Conservation (phyloP, 2,113 vertebrate species). For the Pica pica region DNA sequence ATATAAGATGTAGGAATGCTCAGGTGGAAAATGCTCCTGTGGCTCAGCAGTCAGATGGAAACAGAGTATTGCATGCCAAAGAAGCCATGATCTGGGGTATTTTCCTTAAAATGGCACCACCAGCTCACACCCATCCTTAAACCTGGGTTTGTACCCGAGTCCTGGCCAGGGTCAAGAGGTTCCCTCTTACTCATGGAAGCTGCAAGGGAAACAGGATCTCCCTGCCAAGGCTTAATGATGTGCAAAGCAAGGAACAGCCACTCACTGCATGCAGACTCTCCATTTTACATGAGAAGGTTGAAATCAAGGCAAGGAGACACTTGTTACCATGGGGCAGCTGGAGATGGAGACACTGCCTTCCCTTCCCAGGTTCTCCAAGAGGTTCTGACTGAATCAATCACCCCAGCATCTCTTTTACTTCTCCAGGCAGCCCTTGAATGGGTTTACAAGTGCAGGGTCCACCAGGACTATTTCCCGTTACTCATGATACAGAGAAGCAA, state of each 20-base stretch:
- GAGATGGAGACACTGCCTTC: neutral
- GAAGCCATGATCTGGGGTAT: accelerated
- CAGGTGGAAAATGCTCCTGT: neutral
- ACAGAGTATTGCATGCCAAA: neutral
- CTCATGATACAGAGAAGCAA: neutral
- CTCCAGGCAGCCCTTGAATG: neutral
- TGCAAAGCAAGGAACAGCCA: neutral
- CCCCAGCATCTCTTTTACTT: neutral
- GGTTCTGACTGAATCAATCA: neutral
- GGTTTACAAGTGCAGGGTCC: neutral
- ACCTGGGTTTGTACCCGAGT: neutral
- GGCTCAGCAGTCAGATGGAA: neutral
- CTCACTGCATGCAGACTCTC: neutral
- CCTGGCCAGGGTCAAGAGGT: neutral
- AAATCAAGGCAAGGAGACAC: neutral
- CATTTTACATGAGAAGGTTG: neutral
- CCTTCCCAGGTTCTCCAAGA: too few species aligned
- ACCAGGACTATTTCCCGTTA: neutral
- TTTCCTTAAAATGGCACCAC: neutral
- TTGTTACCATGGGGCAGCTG: neutral
- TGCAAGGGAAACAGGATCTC: neutral
- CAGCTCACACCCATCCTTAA: neutral
- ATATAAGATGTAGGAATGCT: neutral
- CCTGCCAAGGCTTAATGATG: neutral
- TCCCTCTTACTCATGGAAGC: neutral